phyloP scores from a whole-genome alignment of 2,113 vertebrate genomes.

The Centrocercus urophasianus region DNA sequence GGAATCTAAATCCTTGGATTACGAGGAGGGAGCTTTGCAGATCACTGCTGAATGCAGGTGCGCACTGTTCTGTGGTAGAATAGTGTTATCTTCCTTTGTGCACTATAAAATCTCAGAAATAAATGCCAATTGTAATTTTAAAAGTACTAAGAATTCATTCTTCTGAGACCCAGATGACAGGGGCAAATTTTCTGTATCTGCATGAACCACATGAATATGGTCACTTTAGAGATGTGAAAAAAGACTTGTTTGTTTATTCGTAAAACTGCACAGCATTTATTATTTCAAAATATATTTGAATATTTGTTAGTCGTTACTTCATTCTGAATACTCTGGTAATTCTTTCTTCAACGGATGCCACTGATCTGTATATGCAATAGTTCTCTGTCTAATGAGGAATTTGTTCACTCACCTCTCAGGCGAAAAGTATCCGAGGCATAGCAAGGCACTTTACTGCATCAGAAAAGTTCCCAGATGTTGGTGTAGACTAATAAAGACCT shows the following conservation, averaged over 20 bases:
- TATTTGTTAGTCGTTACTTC: constrained; percentile 51
- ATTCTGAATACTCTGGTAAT: constrained; percentile 27
- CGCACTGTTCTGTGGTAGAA: constrained; percentile 21
- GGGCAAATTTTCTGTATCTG: constrained; percentile 60
- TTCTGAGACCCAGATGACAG: constrained; percentile 49
- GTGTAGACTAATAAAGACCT: not conserved
- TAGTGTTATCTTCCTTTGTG: constrained; percentile 41
- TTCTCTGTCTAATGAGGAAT: not conserved
- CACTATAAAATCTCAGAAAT: constrained; percentile 66
- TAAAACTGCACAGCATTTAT: not conserved
- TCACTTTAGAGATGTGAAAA: constrained; percentile 45
- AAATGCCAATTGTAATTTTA: constrained; percentile 71
- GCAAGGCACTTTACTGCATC: not conserved
- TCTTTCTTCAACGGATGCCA: not conserved
- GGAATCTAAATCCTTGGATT: constrained; percentile 48
- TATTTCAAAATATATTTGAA: too few relatives aligned
- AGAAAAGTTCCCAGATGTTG: not conserved
- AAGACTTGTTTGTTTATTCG: constrained; percentile 56
- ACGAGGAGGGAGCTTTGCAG: constrained; percentile 41
- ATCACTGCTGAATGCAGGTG: constrained; percentile 53
- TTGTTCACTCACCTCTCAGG: not conserved
- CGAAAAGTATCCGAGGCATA: not conserved
- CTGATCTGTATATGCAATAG: not conserved
- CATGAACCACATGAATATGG: constrained; percentile 72
- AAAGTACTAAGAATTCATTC: constrained; percentile 71